These are phyloP conservation scores for Plagiodera versicolora DNA, from an alignment of 2,888 invertebrate species.

Conservation along the genomic window DNA sequence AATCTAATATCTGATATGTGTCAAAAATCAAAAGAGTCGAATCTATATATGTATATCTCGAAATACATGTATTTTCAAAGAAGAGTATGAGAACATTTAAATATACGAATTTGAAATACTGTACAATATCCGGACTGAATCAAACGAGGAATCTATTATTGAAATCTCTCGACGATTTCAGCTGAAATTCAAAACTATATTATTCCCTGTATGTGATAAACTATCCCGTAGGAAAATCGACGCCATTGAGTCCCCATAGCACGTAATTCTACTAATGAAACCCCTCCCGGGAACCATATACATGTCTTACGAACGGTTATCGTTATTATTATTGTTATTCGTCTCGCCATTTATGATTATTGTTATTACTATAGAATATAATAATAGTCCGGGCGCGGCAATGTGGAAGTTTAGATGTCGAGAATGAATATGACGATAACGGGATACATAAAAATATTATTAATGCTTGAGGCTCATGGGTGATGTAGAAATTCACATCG, in stretches of 20 bases:
- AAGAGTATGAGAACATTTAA: too few relatives aligned
- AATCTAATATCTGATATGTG: too few relatives aligned
- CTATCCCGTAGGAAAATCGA: conserved; percentile 11
- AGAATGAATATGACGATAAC: conserved; percentile 22
- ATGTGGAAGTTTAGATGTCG: conserved; percentile 28
- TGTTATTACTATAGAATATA: conserved; percentile 49
- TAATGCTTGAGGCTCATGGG: too few relatives aligned
- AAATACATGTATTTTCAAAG: too few relatives aligned
- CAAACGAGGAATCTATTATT: too few relatives aligned
- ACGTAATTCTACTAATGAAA: conserved; percentile 53
- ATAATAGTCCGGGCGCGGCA: conserved; percentile 40
- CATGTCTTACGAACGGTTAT: conserved; percentile 52
- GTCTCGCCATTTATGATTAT: conserved; percentile 49
- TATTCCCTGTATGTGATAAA: not conserved
- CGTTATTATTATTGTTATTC: conserved; percentile 54
- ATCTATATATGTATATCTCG: too few relatives aligned
- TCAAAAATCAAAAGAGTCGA: too few relatives aligned
- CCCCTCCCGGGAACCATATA: conserved; percentile 47
- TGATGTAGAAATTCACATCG: too few relatives aligned
- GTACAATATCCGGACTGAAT: too few relatives aligned
- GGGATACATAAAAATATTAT: too few relatives aligned
- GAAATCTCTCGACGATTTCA: too few relatives aligned
- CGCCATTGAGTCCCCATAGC: conserved; percentile 35
- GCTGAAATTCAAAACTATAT: not conserved
- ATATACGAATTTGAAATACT: too few relatives aligned